Conservation (phyloP, 2,888 invertebrate genomes). For the Hypolimnas misippus region DNA sequence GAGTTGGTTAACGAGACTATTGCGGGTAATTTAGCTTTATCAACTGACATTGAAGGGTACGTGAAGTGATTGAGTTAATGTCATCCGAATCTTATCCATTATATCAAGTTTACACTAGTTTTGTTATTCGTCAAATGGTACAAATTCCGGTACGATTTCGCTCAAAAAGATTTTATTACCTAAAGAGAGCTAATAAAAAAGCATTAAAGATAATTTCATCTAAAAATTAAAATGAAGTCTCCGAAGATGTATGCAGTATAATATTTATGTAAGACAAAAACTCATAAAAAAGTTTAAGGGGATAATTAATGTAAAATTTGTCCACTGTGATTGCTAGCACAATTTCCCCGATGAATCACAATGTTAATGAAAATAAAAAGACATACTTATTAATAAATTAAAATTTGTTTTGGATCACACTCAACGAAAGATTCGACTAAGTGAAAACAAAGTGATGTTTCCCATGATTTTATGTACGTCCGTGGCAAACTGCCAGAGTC, state of each 20-base stretch:
- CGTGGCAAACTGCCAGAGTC: constrained; percentile 65
- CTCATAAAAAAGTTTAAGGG: too few species aligned
- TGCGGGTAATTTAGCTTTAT: constrained; percentile 33
- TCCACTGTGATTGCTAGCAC: too few species aligned
- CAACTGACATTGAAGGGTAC: constrained; percentile 26
- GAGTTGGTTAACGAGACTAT: constrained; percentile 30
- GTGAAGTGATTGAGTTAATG: constrained; percentile 19
- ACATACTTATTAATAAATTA: not conserved
- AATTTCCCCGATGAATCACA: too few species aligned
- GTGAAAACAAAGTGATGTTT: constrained; percentile 62
- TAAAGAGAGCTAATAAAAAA: too few species aligned
- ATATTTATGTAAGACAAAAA: too few species aligned
- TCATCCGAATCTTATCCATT: constrained; percentile 19
- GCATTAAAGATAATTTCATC: too few species aligned
- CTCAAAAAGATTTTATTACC: too few species aligned
- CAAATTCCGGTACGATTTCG: too few species aligned
- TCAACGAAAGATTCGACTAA: constrained; percentile 59
- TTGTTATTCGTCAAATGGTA: not conserved
- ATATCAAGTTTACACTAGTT: constrained; percentile 21
- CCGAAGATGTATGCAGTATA: too few species aligned
- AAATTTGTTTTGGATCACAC: not conserved
- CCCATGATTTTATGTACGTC: constrained; percentile 47
- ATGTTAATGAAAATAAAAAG: not conserved
- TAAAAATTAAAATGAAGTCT: too few species aligned
- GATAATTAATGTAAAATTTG: too few species aligned